phyloP scores from a whole-genome alignment of 30 jellyfish, hydroid and myxozoan species.

The Hydractinia echinata region DNA sequence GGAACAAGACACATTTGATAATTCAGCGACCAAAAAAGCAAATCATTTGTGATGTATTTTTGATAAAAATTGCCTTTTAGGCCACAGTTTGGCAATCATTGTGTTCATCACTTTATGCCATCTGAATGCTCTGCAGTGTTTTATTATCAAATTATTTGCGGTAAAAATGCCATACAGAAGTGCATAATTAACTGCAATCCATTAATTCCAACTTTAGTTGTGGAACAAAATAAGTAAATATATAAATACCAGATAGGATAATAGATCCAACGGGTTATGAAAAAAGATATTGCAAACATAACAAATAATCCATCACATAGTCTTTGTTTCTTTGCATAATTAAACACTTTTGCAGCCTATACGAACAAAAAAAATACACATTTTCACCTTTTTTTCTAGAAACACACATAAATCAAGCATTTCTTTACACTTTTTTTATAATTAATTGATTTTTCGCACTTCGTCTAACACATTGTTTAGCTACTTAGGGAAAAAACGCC shows the following conservation, averaged over 20 bases:
- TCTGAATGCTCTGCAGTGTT: background rate
- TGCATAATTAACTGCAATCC: background rate
- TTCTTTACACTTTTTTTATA: too few relatives aligned
- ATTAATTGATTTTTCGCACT: too few relatives aligned
- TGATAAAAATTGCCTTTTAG: too few relatives aligned
- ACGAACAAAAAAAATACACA: background rate
- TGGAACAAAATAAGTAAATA: background rate
- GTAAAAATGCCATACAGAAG: background rate
- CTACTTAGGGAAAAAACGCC: too few relatives aligned
- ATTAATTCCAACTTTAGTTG: background rate
- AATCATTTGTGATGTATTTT: too few relatives aligned
- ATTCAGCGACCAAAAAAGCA: too few relatives aligned
- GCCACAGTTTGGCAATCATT: too few relatives aligned
- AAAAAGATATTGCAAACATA: slow-evolving; percentile 64
- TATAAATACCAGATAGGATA: slow-evolving; percentile 81
- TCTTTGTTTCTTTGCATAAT: slow-evolving; percentile 78
- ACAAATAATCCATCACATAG: slow-evolving; percentile 79
- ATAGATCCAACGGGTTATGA: slow-evolving; percentile 59
- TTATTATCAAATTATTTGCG: background rate
- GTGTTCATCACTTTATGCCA: too few relatives aligned
- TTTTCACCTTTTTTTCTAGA: too few relatives aligned
- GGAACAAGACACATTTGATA: too few relatives aligned
- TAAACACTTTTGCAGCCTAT: slow-evolving; percentile 93
- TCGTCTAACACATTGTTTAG: too few relatives aligned
- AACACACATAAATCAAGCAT: too few relatives aligned